A percentile compares a stretch with the other conserved stretches of the same genome.
These are phyloP conservation scores for Eudemis profundana DNA, from an alignment of 2,888 invertebrate species.

Conservation along the genomic window DNA sequence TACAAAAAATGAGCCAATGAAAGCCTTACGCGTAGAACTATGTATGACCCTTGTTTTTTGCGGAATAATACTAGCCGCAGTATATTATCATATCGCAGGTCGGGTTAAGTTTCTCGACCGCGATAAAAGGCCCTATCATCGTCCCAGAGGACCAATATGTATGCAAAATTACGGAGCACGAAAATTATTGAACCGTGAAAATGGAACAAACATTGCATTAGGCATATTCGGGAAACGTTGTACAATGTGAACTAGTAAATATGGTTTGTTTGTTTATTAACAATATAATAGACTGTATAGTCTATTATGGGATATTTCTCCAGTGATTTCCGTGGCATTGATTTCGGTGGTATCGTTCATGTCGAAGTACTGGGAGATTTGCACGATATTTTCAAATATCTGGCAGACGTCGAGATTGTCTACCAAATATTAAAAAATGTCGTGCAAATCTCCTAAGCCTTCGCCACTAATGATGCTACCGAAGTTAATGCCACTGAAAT, in stretches of 20 bases:
- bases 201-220: conserved; percentile 19
- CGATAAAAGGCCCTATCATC: conserved; percentile 31
- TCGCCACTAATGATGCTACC: too few species aligned
- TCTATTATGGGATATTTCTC: too few species aligned
- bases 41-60: background rate
- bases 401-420: too few species aligned
- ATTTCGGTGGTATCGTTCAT: too few species aligned
- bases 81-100: conserved; percentile 26
- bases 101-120: conserved; percentile 31
- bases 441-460: too few species aligned
- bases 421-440: too few species aligned
- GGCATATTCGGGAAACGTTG: background rate
- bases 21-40: background rate
- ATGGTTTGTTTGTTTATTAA: conserved; percentile 1
- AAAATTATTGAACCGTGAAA: conserved; percentile 17
- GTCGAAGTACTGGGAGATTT: too few species aligned
- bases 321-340: too few species aligned
- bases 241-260: background rate
- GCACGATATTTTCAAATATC: too few species aligned
- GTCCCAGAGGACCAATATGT: conserved; percentile 23
- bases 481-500: too few species aligned
- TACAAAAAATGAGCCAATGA: too few species aligned
- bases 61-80: background rate
- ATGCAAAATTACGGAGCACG: conserved; percentile 20
- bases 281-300: background rate